Conservation (phyloP, 1,140 invertebrate species). For the Asbolus verrucosus region DNA sequence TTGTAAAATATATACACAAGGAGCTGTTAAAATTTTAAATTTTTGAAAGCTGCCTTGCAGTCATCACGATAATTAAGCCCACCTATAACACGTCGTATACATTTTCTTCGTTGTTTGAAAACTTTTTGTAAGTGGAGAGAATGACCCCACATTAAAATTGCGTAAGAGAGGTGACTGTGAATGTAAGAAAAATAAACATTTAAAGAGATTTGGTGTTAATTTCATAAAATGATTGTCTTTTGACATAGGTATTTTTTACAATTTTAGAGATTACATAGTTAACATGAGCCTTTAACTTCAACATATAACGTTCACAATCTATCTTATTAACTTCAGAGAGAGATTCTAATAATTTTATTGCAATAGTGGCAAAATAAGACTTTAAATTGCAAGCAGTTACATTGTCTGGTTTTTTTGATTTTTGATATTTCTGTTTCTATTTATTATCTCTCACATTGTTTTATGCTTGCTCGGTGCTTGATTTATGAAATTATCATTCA, state of each 20-base stretch:
- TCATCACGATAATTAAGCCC: not conserved
- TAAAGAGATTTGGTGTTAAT: constrained; percentile 15
- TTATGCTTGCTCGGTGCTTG: not conserved
- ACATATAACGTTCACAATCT: not conserved
- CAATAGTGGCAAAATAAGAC: too few species aligned
- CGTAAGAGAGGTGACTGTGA: too few species aligned
- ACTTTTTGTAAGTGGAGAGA: not conserved
- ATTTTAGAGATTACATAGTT: not conserved
- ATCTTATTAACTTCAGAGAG: not conserved
- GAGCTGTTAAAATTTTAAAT: not conserved
- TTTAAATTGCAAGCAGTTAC: not conserved
- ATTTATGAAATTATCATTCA: too few species aligned
- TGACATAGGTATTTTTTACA: not conserved
- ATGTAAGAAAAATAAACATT: not conserved
- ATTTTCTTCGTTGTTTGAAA: not conserved
- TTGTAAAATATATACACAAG: not conserved
- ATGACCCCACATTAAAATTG: not conserved
- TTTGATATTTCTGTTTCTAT: not conserved
- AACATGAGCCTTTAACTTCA: not conserved
- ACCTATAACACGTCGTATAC: not conserved
- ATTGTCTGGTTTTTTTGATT: not conserved
- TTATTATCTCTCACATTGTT: not conserved
- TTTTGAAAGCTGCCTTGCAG: not conserved
- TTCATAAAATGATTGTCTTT: too few species aligned
- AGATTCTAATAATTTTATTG: not conserved